Evolutionary conservation across 2,888 invertebrate species (phyloP).

Genomic region (Sphaerophoria rueppellii): DNA sequence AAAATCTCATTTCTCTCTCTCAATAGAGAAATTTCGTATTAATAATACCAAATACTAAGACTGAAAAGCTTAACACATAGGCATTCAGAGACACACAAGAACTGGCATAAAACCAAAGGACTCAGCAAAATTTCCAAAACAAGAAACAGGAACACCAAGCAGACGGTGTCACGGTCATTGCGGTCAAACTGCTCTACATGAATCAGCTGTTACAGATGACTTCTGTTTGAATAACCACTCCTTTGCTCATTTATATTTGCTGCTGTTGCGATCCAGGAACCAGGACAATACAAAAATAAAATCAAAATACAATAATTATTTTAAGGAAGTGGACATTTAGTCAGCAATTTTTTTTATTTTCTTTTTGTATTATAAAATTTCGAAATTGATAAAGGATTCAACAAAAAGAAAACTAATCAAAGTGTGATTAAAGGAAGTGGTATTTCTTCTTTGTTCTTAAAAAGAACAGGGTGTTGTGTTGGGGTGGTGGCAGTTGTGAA

Average conservation of each 20-base stretch:
- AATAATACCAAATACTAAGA: slow-evolving; percentile 32
- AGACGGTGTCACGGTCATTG: slow-evolving; percentile 55
- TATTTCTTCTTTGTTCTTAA: slow-evolving; percentile 28
- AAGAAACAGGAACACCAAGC: not conserved
- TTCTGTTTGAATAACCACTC: slow-evolving; percentile 2
- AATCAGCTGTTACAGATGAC: slow-evolving; percentile 40
- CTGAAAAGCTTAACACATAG: slow-evolving; percentile 16
- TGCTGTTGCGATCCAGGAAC: slow-evolving; percentile 33
- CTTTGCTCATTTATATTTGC: not conserved
- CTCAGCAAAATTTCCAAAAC: not conserved
- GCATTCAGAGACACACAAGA: slow-evolving; percentile 17
- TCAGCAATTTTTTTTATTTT: slow-evolving; percentile 5
- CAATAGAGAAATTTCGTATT: slow-evolving; percentile 36
- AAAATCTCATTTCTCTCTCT: slow-evolving; percentile 19
- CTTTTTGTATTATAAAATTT: not conserved
- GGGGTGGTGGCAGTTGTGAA: slow-evolving; percentile 49
- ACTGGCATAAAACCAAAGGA: not conserved
- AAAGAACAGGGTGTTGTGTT: slow-evolving; percentile 39
- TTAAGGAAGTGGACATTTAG: not conserved
- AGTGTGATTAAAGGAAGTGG: slow-evolving; percentile 24
- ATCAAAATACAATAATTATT: not conserved
- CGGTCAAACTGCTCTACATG: slow-evolving; percentile 50
- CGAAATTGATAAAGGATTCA: not conserved
- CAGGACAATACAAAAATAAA: slow-evolving; percentile 32
- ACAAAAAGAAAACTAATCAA: slow-evolving; percentile 17